Evolutionary conservation across 2,888 invertebrate species (phyloP), one percentile per base, ranked within the genome.

Genomic region (Rhingia campestris): DNA sequence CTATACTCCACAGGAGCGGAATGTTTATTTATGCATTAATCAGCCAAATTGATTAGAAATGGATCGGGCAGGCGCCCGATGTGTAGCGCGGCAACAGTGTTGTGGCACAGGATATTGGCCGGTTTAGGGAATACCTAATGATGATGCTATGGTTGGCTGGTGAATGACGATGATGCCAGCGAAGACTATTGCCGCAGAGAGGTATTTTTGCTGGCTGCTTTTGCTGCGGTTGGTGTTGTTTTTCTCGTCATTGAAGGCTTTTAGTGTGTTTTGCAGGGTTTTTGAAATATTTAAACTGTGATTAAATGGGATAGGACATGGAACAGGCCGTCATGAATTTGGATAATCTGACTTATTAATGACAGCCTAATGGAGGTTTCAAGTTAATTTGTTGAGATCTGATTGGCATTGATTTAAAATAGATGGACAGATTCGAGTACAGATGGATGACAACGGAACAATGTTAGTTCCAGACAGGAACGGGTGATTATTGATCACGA

Each of bases 11-110:
- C 30, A 10, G 37, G 58, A 39, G 51, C 22, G 58, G 30, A 77
- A 79, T 79, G 73, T 73, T 82, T 82, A 82, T 82, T 82, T 82
- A 73, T 82, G 82, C 82, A 82, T 82, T 82, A 82, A 82, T 82
- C 82, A 82, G 79, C 56, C 58, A 82, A 82, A 82, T 82, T 82
- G 82, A 82, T 82, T 82, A 79, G 82, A 82, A 77, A 79, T 69
- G 73, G 67, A 79, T 82, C 79, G 69, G 79, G 63, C 79, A 79
- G 73, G 70, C 72, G 59, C 58, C 51, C 35, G 49, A 59, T 61
- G 56, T 67, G 67, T 32, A 54, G 54, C 22, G 64, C 77, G 59
- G 64, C 51, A 41, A 56, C 66, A 73, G 56, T 73, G 67, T 37
- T 61, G 54, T 32, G 64, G 76, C 54, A 61, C 59, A 53, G 72